Conservation (phyloP, 2,888 invertebrate species). For the Monoplex corrugatus region DNA sequence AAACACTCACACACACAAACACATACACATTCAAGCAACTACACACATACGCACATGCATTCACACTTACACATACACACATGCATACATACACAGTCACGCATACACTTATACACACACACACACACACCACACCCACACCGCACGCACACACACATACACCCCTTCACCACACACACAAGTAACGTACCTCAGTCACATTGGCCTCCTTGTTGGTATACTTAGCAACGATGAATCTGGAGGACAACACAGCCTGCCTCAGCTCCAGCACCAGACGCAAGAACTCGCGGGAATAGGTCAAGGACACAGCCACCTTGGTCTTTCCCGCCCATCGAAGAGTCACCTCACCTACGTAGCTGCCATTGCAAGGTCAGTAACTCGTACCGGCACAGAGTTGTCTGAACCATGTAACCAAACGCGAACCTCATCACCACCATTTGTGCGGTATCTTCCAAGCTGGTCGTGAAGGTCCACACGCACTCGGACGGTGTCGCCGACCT, state of each 20-base stretch:
- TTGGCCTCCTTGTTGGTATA: background rate
- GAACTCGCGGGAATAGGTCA: slow-evolving; percentile 44
- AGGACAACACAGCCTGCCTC: slow-evolving; percentile 5
- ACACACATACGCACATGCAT: too few relatives aligned
- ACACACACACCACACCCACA: background rate
- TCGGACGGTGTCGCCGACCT: background rate
- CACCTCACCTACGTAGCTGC: slow-evolving; percentile 7
- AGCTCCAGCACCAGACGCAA: slow-evolving; percentile 20
- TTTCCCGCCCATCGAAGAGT: slow-evolving; percentile 5
- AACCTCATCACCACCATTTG: slow-evolving; percentile 30
- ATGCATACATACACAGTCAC: background rate
- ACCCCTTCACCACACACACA: background rate
- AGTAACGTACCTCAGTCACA: background rate
- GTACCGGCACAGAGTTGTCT: background rate
- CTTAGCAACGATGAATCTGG: background rate
- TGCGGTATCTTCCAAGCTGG: background rate
- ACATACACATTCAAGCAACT: too few relatives aligned
- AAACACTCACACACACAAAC: too few relatives aligned
- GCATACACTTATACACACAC: background rate
- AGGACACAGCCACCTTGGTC: slow-evolving; percentile 26
- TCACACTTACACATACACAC: background rate
- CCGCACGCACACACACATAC: background rate
- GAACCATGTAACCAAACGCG: background rate
- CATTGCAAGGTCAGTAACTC: slow-evolving; percentile 28
- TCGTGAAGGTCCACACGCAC: slow-evolving; percentile 37